Base-by-base conservation (phyloP, 2,113 vertebrate genomes). In the Sakesphorus luctuosus region DNA sequence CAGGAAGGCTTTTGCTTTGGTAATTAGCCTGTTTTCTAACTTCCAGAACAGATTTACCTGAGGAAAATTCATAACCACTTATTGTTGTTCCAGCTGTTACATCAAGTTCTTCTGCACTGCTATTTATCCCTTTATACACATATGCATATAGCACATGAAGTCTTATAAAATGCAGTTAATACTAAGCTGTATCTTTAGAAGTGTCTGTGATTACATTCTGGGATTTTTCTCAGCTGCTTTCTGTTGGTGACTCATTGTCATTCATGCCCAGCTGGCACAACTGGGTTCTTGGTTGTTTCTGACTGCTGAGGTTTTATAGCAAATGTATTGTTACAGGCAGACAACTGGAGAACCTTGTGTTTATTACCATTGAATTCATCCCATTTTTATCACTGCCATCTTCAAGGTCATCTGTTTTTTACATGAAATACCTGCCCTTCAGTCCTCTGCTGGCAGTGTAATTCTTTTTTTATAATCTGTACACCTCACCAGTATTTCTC, bases 211-310 rank as follows among this genome's bases (percentile, higher is more conserved):
- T 83, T 53, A 28, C 72, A 83, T 65, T 44, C 88, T 83, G 72
- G 55, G 72, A 24, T 50, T 90, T 84, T 84, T 77, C 84, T 90
- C 72, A 71, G 85, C 88, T 90, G 76, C 55, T 55, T 53, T 93
- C 53, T 94, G 53, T 46, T 56, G 65, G 83, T 94, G 95, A 95
- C 79, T 97, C 90, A 93, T 49, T 33, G 28, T 28, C 44, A 53
- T 62, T 73, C 72, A 79, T 38, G 63, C 68, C 76, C 90, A 93
- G 85, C 88, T 93, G 88, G 67, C 82, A 74, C 50, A 74, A 73
- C 46, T 63, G 83, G 46, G 23, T 24, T 76, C 88, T 83, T 18
- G 9, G 81, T 73, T 69, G 59, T 58, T 92, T 88, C 82, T 80
- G 36, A 20, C 67, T 91, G 20, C 62, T 36, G 82, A 92, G 63